Evolutionary conservation across 2,888 invertebrate species (phyloP), one percentile per base, ranked within the genome.

Genomic region (Zootermopsis nevadensis): DNA sequence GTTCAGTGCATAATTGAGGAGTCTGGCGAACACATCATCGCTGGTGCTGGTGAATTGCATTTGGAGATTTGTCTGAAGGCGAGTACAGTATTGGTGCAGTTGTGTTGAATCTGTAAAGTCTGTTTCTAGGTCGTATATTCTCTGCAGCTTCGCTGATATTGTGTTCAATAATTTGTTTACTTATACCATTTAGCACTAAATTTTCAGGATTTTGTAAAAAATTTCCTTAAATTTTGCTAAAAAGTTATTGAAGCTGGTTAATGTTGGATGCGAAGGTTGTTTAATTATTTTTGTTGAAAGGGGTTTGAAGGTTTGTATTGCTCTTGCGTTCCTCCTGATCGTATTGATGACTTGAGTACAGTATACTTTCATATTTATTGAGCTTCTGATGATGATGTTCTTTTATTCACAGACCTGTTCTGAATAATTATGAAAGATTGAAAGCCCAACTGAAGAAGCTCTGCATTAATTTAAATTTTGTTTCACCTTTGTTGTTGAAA

Each of bases 1-100:
- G 99, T 99, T 87, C 97, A 99, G 92, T 99, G 99, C 93, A 97
- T 98, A 91, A 98, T 98, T 90, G 99, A 99, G 92, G 99, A 99
- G 91, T 98, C 98, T 85, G 99, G 99, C 86, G 99, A 99, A 91
- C 99, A 99, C 91, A 99, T 99, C 90, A 97, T 99, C 89, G 99
- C 99, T 87, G 99, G 99, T 87, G 99, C 99, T 87, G 99, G 99
- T 88, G 99, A 99, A 91, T 93, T 99, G 88, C 99, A 99, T 93
- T 94, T 99, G 91, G 99, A 99, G 93, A 99, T 99, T 91, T 99
- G 99, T 90, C 93, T 99, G 87, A 99, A 99, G 89, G 87, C 87
- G 83, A 42, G 72, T 66, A 24, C 42, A 42, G 42, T 42, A 42
- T 15, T 42, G 42, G 48, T 19, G 19, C 19, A 67, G 24, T 42